Evolutionary conservation across 2,797 vertebrate species (phyloP).

Genomic region (Characodon lateralis): DNA sequence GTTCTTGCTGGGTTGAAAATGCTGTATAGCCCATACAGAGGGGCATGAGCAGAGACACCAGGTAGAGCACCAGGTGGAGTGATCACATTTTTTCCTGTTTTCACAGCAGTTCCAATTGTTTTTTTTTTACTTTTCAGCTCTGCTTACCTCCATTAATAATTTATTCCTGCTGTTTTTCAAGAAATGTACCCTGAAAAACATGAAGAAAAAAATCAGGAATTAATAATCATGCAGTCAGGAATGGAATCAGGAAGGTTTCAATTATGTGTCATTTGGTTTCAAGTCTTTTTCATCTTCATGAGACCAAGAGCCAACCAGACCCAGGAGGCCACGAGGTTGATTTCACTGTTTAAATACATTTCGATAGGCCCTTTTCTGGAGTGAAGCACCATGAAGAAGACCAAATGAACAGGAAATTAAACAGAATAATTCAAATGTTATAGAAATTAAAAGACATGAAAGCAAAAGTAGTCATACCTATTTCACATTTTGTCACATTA

Average conservation of each 20-base stretch:
- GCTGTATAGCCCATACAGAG: slow-evolving; percentile 37
- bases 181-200: not conserved
- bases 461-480: not conserved
- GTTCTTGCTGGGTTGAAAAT: slow-evolving; percentile 57
- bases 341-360: not conserved
- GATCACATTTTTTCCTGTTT: not conserved
- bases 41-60: slow-evolving; percentile 47
- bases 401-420: not conserved
- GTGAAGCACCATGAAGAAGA: not conserved
- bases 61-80: slow-evolving; percentile 49
- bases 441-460: not conserved
- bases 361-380: not conserved
- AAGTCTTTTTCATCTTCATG: not conserved
- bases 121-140: not conserved
- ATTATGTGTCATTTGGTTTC: not conserved
- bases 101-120: not conserved
- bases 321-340: not conserved
- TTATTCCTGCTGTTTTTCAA: not conserved
- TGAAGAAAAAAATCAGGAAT: not conserved
- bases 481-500: not conserved
- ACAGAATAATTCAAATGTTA: not conserved
- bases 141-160: not conserved
- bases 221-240: not conserved
- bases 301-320: not conserved
- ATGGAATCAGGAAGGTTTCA: not conserved